Percentiles rank a stretch among this genome's conserved stretches.
These are phyloP conservation scores for Scaptomyza tumidula DNA, from an alignment of 2,888 invertebrate genomes.

Conservation along the genomic window DNA sequence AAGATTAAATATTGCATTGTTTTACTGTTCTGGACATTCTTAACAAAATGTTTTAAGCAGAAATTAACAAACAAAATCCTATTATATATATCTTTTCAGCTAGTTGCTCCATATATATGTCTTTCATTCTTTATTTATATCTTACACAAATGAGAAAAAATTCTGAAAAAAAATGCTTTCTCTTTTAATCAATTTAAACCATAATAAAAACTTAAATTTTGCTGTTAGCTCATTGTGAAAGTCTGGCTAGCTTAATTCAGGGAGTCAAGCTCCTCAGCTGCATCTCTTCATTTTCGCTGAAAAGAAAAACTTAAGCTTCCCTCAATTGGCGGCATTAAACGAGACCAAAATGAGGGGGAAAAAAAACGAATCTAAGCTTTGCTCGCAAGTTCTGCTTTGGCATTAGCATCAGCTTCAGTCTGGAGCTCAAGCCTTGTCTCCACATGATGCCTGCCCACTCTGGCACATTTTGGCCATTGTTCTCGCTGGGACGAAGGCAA, in stretches of 20 bases:
- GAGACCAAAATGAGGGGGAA: slow-evolving; percentile 36
- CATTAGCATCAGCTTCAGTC: slow-evolving; percentile 11
- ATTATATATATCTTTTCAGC: no score
- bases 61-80: no score
- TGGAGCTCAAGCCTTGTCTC: slow-evolving; percentile 56
- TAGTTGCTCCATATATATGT: no score
- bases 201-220: background rate
- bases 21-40: no score
- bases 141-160: background rate
- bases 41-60: no score
- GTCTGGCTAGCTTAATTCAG: slow-evolving; percentile 19
- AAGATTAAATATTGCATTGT: no score
- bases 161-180: no score
- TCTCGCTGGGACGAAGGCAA: slow-evolving; percentile 50
- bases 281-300: slow-evolving; percentile 50
- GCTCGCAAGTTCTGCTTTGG: slow-evolving; percentile 50
- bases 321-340: slow-evolving; percentile 83
- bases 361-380: slow-evolving; percentile 34
- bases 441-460: slow-evolving; percentile 76
- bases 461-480: slow-evolving; percentile 76
- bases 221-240: slow-evolving; percentile 13
- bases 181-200: no score
- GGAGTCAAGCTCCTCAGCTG: slow-evolving; percentile 15
- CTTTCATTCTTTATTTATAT: background rate
- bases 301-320: slow-evolving; percentile 65